A percentile compares a stretch with the other conserved stretches of the same genome.
These are phyloP conservation scores for Gymnoscopelus braueri DNA, from an alignment of 2,797 vertebrate genomes.

Conservation along the genomic window DNA sequence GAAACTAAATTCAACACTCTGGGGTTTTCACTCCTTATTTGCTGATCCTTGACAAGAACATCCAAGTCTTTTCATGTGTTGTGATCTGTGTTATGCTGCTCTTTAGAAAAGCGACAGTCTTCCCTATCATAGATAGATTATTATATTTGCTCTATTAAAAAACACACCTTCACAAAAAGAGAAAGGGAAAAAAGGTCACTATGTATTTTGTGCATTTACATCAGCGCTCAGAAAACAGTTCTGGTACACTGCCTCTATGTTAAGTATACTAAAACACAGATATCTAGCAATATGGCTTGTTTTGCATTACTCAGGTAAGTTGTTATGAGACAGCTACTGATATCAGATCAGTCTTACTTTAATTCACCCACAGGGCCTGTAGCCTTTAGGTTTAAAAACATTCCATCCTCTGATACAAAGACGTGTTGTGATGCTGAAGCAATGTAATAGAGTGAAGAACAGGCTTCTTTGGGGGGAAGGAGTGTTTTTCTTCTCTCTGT, in stretches of 20 bases:
- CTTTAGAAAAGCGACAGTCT: conserved; percentile 26
- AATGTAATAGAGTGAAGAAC: conserved; percentile 40
- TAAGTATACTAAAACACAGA: no score
- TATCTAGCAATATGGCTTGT: no score
- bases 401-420: conserved; percentile 8
- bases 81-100: conserved; percentile 39
- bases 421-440: conserved; percentile 32
- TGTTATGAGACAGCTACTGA: no score
- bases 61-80: conserved; percentile 33
- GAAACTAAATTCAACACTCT: conserved; percentile 29
- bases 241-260: no score
- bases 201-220: background rate
- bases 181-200: no score
- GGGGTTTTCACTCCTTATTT: conserved; percentile 18
- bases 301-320: no score
- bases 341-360: background rate
- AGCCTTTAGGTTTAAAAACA: conserved; percentile 26
- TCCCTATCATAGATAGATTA: conserved; percentile 39
- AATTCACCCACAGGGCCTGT: conserved; percentile 20
- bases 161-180: conserved; percentile 18
- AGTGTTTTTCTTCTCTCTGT: conserved; percentile 47
- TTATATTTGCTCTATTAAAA: conserved; percentile 32
- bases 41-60: conserved; percentile 37
- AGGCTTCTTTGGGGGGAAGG: conserved; percentile 47
- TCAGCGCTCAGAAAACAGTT: background rate